Conservation (phyloP, 2,113 vertebrate genomes). For the Tachycineta bicolor region DNA sequence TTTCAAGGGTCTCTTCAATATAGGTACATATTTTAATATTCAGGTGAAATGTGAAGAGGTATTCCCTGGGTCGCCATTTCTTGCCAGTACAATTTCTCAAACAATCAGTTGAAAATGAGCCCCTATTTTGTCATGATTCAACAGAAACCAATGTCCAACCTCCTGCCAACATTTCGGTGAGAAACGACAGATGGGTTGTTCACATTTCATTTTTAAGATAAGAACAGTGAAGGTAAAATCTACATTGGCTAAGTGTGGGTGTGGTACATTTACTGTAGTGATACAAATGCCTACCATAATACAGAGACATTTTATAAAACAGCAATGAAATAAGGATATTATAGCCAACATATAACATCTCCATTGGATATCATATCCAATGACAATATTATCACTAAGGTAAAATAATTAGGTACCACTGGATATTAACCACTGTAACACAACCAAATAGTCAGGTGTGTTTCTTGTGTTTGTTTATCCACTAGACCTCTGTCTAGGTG, state of each 20-base stretch:
- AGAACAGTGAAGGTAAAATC: background rate
- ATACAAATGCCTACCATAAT: background rate
- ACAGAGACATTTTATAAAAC: background rate
- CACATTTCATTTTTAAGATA: background rate
- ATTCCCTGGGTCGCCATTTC: background rate
- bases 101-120: background rate
- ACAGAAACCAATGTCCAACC: background rate
- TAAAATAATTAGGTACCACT: background rate
- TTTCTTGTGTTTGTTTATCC: background rate
- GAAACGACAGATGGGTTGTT: accelerated
- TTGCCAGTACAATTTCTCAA: background rate
- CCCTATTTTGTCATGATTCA: background rate
- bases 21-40: background rate
- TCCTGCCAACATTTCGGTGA: background rate
- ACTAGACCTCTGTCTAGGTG: background rate
- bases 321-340: background rate
- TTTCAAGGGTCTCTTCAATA: background rate
- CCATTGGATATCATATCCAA: background rate
- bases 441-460: background rate
- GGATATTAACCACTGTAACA: background rate
- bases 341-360: background rate
- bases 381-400: background rate
- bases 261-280: background rate
- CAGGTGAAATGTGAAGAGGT: background rate
- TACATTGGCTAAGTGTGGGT: background rate